Base-by-base conservation (phyloP, 2,888 invertebrate genomes). In the Apeira syringaria region DNA sequence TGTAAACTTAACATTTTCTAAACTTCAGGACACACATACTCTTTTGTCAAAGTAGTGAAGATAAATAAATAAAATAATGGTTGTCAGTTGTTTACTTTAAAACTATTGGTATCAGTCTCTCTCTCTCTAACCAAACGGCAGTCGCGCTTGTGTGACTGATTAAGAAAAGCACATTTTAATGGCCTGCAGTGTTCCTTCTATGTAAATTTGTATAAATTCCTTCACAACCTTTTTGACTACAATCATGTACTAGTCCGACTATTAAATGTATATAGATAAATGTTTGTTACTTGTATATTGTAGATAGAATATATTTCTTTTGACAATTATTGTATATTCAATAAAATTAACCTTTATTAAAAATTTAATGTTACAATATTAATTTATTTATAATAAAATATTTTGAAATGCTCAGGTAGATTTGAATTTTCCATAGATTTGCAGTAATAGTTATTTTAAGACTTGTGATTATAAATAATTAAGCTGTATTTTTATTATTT, bases 241-340 rank as follows among this genome's bases (percentile, higher is more conserved):
- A 67, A 84, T 79, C 69, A 77, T 75, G 76, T 85, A 87, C 89
- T 89, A 89, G 89, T 89, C 89, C 85, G 80, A 83, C 74, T 82
- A 78, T 70, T 84, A 82, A 83, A 77, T 89, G 88, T 89, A 88
- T 70, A 89, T 87, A 89, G 83, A 84, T 87, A 86, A 82, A 86
- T 86, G 84, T 89, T 89, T 87, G 88, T 89, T 88, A 89, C 81
- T 73, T 89, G 88, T 89, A 89, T 86, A 89, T 88, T 89, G 82
- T 89, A 88, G 88, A 89, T 89, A 88, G 88, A 85, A 74, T 76
- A 82, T 85, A 82, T 86, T 87, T 83, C 84, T 81, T 86, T 87
- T 77, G 78, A 84, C 70, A 74, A 74, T 80, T 85, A 77, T 80
- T 85, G 83, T 86, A 84, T 84, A 81, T 80, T 84, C 74, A 75